These are phyloP conservation scores for Vanessa tameamea DNA, from an alignment of 1,140 invertebrate species.

Conservation along the genomic window DNA sequence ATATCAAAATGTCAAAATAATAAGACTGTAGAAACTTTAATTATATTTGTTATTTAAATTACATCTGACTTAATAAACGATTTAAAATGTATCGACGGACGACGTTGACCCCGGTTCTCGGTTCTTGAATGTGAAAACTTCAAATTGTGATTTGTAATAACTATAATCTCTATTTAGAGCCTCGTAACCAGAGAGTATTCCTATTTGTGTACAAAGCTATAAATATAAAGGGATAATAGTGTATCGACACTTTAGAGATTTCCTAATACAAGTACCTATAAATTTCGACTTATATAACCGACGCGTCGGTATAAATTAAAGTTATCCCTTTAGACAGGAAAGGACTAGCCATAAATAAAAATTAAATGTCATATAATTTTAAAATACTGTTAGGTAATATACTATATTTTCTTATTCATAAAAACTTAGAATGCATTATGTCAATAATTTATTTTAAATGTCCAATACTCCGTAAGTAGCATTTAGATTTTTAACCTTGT, in stretches of 20 bases:
- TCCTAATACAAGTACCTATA: neutral
- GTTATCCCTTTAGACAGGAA: neutral
- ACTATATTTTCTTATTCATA: neutral
- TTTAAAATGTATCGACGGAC: slow-evolving; percentile 23
- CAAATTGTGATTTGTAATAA: slow-evolving; percentile 33
- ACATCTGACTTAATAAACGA: neutral
- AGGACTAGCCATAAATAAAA: neutral
- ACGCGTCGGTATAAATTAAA: slow-evolving; percentile 2
- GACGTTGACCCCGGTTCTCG: neutral
- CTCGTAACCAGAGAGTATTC: slow-evolving; percentile 30
- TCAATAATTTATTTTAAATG: neutral
- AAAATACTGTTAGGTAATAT: neutral
- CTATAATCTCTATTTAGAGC: slow-evolving; percentile 35
- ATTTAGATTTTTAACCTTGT: neutral
- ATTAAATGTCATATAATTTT: slow-evolving; percentile 1
- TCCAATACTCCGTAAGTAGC: too few relatives aligned
- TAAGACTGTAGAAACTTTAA: too few relatives aligned
- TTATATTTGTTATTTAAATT: neutral
- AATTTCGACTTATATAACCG: neutral
- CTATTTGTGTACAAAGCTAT: slow-evolving; percentile 32
- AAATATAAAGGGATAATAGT: slow-evolving; percentile 29
- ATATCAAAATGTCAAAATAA: too few relatives aligned
- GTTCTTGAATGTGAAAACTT: slow-evolving; percentile 24
- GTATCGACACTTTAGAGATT: slow-evolving; percentile 13
- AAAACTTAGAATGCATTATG: neutral